Evolutionary conservation across 2,888 invertebrate species (phyloP).

Genomic region (Apamea crenata): DNA sequence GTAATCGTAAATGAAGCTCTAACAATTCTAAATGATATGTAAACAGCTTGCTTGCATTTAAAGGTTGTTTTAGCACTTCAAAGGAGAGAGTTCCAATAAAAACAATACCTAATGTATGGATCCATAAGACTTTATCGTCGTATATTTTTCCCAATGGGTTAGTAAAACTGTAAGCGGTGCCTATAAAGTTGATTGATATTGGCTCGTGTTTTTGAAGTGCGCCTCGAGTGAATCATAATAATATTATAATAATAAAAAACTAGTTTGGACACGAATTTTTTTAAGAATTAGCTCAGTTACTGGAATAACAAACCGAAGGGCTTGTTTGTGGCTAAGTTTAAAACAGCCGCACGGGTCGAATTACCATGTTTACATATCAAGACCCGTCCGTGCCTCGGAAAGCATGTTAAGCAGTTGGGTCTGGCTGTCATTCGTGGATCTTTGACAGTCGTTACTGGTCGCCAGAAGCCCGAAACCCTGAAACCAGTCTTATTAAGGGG

Average conservation of each 20-base stretch:
- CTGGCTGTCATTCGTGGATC: no score
- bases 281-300: background rate
- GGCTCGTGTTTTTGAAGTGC: slow-evolving; percentile 20
- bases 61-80: background rate
- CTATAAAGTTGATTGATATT: slow-evolving; percentile 46
- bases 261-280: background rate
- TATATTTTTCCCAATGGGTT: slow-evolving; percentile 36
- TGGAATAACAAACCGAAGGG: background rate
- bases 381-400: no score
- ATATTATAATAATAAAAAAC: background rate
- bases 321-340: no score
- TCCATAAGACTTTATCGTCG: slow-evolving; percentile 18
- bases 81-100: slow-evolving; percentile 28
- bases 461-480: background rate
- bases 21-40: background rate
- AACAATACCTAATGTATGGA: slow-evolving; percentile 1
- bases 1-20: background rate
- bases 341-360: background rate
- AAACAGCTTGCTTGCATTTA: background rate
- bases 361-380: background rate
- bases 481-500: background rate
- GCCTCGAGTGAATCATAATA: slow-evolving; percentile 16
- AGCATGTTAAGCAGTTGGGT: background rate
- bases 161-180: slow-evolving; percentile 30
- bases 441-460: no score